Base-by-base conservation (phyloP, 2,797 vertebrate genomes). In the Tauraco hartlaubi region DNA sequence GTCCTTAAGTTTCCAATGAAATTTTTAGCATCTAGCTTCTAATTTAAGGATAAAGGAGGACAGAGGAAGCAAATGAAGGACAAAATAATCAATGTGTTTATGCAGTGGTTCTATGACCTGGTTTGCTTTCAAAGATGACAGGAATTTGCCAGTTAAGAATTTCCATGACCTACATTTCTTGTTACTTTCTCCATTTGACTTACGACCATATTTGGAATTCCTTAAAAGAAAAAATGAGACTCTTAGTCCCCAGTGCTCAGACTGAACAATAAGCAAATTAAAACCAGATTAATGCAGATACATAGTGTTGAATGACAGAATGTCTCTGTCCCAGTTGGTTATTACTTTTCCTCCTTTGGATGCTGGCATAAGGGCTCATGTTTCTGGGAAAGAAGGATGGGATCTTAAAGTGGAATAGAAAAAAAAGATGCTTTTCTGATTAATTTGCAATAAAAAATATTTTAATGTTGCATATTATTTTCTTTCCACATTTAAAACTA, bases 1-100 rank as follows among this genome's bases (percentile, higher is more conserved):
- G 77, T 97, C 90, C 85, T 96, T 97, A 96, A 97, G 92, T 96
- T 98, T 97, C 95, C 67, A 48, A 93, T 94, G 88, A 97, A 98
- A 98, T 97, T 98, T 98, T 98, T 97, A 98, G 83, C 80, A 95
- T 96, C 89, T 80, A 75, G n/a, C 64, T 95, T 96, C 90, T 97
- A 93, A 97, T 96, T 97, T 97, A 95, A 98, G 86, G 87, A 93
- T 85, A 63, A 96, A 68, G 26, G 55, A 96, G 88, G 79, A 93
- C 96, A 82, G 63, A 91, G 33, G 22, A 96, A 95, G 91, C 22
- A 96, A 97, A 97, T 94, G 78, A 96, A 96, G 89, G 96, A 95
- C 76, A 97, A 97, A 96, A 97, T 97, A 97, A 95, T 87, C 95
- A 93, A 90, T 89, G 48, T n/a, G 73, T 95, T 88, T 95, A 88